Evolutionary conservation across 2,888 invertebrate genomes (phyloP).

Genomic region (Leucania comma): DNA sequence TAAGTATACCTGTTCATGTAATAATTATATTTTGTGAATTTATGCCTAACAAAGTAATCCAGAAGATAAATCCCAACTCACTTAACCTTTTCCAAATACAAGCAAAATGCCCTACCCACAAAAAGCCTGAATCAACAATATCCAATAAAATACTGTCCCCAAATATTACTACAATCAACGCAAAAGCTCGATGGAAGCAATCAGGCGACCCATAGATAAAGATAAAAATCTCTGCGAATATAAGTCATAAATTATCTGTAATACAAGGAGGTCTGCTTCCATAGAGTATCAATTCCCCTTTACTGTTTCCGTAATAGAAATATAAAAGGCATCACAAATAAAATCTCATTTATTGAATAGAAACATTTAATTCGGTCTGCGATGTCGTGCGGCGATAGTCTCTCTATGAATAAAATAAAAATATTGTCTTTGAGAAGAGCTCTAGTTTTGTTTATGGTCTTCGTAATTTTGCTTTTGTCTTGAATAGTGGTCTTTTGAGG

Average conservation of each 20-base stretch:
- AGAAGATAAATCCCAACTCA: not conserved
- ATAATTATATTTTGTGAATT: not conserved
- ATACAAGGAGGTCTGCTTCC: constrained; percentile 69
- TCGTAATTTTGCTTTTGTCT: constrained; percentile 31
- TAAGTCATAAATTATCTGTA: constrained; percentile 81
- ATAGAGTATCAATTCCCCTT: constrained; percentile 78
- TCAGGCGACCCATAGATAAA: constrained; percentile 79
- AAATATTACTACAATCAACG: constrained; percentile 66
- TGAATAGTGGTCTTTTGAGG: constrained; percentile 17
- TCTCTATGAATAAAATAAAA: constrained; percentile 82
- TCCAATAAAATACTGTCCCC: constrained; percentile 50
- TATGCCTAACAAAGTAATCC: not conserved
- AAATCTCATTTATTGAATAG: constrained; percentile 84
- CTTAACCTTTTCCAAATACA: not conserved
- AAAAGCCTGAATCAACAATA: constrained; percentile 40
- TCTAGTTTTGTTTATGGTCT: constrained; percentile 46
- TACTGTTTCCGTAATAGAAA: constrained; percentile 82
- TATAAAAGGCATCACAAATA: constrained; percentile 82
- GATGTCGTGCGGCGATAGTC: constrained; percentile 74
- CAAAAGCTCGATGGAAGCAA: constrained; percentile 68
- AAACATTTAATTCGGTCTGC: constrained; percentile 75
- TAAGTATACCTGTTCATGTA: not conserved
- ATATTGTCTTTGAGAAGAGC: constrained; percentile 70
- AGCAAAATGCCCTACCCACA: not conserved
- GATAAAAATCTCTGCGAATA: constrained; percentile 82